Evolutionary conservation across 1,140 invertebrate genomes (phyloP), one percentile per base, ranked within the genome.

Genomic region (Drosophila pachea): DNA sequence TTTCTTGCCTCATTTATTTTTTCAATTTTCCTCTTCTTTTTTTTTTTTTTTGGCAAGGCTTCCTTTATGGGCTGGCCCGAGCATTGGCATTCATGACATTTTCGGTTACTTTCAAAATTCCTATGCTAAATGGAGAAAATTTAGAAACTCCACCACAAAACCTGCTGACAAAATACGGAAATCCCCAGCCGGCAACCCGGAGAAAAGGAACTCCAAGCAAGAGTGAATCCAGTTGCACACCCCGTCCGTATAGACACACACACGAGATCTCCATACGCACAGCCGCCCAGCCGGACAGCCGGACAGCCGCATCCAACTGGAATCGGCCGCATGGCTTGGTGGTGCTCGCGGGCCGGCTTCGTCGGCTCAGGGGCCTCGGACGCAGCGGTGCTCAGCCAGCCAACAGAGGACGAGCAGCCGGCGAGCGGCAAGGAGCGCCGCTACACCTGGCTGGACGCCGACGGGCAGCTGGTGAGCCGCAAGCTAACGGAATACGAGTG

Each of bases 401-500:
- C 22, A 3, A 3, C 22, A 2, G 22, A 22, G 22, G 22, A 22
- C 22, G 22, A 22, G 22, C 1, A 22, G 22, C 3, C 22, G 22
- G 22, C 22, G 22, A 22, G 22, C 22, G 22, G 22, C n/a, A 12
- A 53, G n/a, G 14, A 65, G 0, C 56, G 68, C 7, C 68, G 64
- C 9, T 75, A 75, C 50, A 64, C 69, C 8, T 72, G 69, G 60
- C 5, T 64, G 2, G 49, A 75, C 50, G 48, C 9, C 2, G 9
- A 42, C 5, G 73, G 73, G 0, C 3, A 12, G 2, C 4, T 86
- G n/a, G 36, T 59, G 7, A 68, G 81, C 45, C 58, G 81, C 2
- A 6, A 53, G 11, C 48, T 81, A 0, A 86, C 81, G 2, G 7
- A 61, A 0, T 86, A 86, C 48, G 81, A 86, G 35, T 74, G 67